Base-by-base conservation (phyloP, 2,113 vertebrate genomes). In the Syngnathoides biaculeatus region DNA sequence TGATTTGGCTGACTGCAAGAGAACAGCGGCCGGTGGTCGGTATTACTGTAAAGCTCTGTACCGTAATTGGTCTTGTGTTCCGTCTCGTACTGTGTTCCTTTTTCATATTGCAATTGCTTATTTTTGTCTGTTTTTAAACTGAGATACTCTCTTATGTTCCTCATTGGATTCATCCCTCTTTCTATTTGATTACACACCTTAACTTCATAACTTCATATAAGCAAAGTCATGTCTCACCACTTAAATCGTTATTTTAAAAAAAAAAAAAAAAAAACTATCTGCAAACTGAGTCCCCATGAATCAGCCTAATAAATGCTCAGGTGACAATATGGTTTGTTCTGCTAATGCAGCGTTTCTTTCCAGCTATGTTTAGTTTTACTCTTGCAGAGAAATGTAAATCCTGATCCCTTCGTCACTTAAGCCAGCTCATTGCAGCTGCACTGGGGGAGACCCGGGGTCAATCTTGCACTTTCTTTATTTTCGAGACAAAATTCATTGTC, bases 1-100 rank as follows among this genome's bases (percentile, higher is more conserved):
- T 67, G 79, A 84, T 86, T 76, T 76, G 74, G 73, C 67, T 56
- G 39, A 61, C 77, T 87, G 68, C 77, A 72, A 73, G 20, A 78
- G 77, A 85, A 73, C 74, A 79, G 62, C 65, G 59, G 72, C 72
- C 76, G 71, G 83, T 87, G 68, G 67, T 78, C 0, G 42, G 73
- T 79, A 79, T 79, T 79, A 78, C 72, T 17, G 9, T 20, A 50
- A 50, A 86, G 81, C 45, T 26, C 63, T 72, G 38, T n/a, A 43
- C 42, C 19, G 19, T 17, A 57, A 30, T 65, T 14, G 39, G 39
- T 57, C 35, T 45, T 42, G 35, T 17, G 17, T 12, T 60, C 22
- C 58, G 39, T 53, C 66, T 27, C 52, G 27, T 30, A 64, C 38
- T 63, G 14, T 59, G 8, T 38, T 35, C 38, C 58, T 61, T 30